phyloP scores from a whole-genome alignment of 1,140 invertebrate genomes.

The Bombus waltoni region DNA sequence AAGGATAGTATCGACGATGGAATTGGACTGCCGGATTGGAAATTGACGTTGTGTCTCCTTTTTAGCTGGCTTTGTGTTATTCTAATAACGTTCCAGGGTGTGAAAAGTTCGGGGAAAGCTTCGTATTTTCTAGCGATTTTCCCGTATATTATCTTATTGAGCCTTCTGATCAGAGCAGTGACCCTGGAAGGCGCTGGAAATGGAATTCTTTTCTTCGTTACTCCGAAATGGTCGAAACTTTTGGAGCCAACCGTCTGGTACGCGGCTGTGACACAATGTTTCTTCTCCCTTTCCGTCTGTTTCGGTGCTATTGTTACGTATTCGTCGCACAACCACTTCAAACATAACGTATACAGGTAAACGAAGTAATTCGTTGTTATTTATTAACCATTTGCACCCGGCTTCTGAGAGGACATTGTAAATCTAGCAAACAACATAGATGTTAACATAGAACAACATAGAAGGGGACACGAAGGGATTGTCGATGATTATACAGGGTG shows the following conservation, averaged over 20 bases:
- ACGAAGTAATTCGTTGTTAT: background rate
- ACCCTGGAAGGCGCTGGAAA: conserved; percentile 85
- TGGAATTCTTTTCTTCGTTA: conserved; percentile 88
- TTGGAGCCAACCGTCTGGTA: conserved; percentile 91
- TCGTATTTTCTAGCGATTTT: conserved; percentile 90
- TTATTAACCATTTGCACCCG: too few species aligned
- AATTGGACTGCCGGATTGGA: conserved; percentile 86
- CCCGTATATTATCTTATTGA: conserved; percentile 88
- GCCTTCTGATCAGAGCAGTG: conserved; percentile 85
- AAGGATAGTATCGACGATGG: conserved; percentile 85
- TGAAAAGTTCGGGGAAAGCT: conserved; percentile 86
- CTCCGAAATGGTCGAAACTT: conserved; percentile 87
- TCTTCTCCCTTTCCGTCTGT: conserved; percentile 93
- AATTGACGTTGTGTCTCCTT: conserved; percentile 87
- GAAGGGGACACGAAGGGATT: too few species aligned
- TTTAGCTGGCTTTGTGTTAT: conserved; percentile 88
- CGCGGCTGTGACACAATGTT: conserved; percentile 92
- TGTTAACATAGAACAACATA: too few species aligned
- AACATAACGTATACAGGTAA: conserved; percentile 91
- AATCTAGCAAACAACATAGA: background rate
- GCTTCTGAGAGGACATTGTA: too few species aligned
- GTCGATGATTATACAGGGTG: too few species aligned
- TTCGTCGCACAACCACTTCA: conserved; percentile 92
- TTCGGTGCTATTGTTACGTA: conserved; percentile 93
- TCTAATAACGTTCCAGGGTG: conserved; percentile 86